Evolutionary conservation across 2,797 vertebrate genomes (phyloP).

Genomic region (Neopelma chrysocephalum): DNA sequence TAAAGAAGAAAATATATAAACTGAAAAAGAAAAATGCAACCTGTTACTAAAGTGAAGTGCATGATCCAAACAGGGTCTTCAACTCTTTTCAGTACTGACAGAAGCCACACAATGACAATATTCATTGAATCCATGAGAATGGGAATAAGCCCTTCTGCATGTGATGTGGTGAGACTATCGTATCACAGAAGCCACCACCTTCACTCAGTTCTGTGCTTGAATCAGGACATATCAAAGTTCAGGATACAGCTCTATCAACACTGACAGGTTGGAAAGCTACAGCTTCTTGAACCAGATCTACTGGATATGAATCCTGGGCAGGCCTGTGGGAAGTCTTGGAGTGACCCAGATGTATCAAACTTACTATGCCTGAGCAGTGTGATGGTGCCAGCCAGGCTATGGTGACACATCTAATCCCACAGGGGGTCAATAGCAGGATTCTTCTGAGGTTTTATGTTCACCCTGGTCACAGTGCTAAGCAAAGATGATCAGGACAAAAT

Average conservation of each 20-base stretch:
- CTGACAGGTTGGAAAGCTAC: neutral
- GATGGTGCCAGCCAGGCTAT: too few relatives aligned
- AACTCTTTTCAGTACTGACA: neutral
- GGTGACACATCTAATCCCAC: accelerated
- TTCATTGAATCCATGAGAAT: neutral
- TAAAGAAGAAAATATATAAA: neutral
- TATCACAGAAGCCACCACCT: neutral
- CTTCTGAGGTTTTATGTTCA: neutral
- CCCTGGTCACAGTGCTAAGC: neutral
- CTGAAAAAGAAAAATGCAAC: neutral
- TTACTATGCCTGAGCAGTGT: neutral
- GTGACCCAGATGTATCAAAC: neutral
- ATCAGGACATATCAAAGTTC: neutral
- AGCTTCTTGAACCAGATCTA: neutral
- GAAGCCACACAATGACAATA: neutral
- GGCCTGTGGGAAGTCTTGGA: neutral
- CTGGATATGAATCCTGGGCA: neutral
- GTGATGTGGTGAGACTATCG: neutral
- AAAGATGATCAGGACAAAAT: neutral
- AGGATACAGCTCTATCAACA: neutral
- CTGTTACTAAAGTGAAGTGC: neutral
- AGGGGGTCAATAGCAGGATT: neutral
- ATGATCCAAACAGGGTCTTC: neutral
- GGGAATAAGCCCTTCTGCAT: neutral
- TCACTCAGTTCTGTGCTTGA: neutral